Evolutionary conservation across 2,888 invertebrate species (phyloP).

Genomic region (Pogonocherus hispidulus): DNA sequence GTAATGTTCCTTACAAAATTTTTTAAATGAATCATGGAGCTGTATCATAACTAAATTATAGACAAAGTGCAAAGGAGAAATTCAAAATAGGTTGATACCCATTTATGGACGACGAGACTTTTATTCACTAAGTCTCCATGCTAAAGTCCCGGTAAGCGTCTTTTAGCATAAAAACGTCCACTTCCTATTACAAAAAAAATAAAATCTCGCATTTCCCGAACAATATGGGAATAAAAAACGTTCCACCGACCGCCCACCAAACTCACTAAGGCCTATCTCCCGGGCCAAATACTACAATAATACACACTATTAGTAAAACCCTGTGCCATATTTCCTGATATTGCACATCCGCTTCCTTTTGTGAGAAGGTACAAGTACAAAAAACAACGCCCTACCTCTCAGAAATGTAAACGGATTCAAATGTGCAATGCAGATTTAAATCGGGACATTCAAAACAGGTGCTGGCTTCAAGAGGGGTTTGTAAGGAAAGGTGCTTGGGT

Average conservation of each 20-base stretch:
- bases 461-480: constrained; percentile 5
- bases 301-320: constrained; percentile 23
- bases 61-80: too few relatives aligned
- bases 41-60: too few relatives aligned
- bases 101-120: too few relatives aligned
- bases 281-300: constrained; percentile 1
- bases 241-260: constrained; percentile 15
- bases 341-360: constrained; percentile 47
- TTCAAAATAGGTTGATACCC: too few relatives aligned
- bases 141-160: too few relatives aligned
- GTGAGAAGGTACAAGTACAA: background rate
- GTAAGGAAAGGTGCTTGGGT: background rate
- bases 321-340: constrained; percentile 46
- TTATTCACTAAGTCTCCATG: too few relatives aligned
- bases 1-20: too few relatives aligned
- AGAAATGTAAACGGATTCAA: background rate
- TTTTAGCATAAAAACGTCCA: constrained; percentile 4
- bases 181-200: constrained; percentile 26
- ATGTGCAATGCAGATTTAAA: constrained; percentile 24
- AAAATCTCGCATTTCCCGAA: constrained; percentile 35
- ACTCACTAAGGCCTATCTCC: constrained; percentile 35
- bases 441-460: constrained; percentile 15
- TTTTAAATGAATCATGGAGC: too few relatives aligned
- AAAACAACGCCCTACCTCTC: constrained; percentile 17
- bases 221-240: constrained; percentile 34